Conservation (phyloP, 2,113 vertebrate genomes). For the Oryzias javanicus region DNA sequence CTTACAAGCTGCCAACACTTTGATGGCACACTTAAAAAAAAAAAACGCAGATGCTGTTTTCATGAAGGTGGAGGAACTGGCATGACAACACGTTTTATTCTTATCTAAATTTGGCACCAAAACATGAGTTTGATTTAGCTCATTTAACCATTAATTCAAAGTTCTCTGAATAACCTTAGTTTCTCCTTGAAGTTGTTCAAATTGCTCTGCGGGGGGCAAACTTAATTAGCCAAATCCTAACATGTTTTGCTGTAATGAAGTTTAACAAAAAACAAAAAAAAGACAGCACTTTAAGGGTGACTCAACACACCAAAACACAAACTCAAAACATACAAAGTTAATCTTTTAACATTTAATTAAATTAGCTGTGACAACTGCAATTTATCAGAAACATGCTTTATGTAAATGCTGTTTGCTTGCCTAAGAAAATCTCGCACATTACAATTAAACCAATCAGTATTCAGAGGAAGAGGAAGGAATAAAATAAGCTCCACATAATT, state of each 20-base stretch:
- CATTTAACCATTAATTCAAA: background rate
- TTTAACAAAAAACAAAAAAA: background rate
- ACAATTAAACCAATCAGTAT: conserved; percentile 25
- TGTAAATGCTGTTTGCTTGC: background rate
- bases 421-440: conserved; percentile 9
- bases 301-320: conserved; percentile 3
- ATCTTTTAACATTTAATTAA: conserved; percentile 14
- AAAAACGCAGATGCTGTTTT: conserved; percentile 21
- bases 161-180: conserved; percentile 6
- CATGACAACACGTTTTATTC: background rate
- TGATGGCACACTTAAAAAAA: no score
- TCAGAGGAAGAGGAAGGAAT: conserved; percentile 15
- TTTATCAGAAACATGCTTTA: conserved; percentile 7
- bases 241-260: background rate
- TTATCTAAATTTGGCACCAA: background rate
- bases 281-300: no score
- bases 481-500: conserved; percentile 30
- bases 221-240: background rate
- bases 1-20: no score
- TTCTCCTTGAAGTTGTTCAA: background rate
- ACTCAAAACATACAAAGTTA: conserved; percentile 33
- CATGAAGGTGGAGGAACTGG: background rate
- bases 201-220: background rate
- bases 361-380: background rate
- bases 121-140: background rate